Evolutionary conservation across 2,888 invertebrate genomes (phyloP), one percentile per base, ranked within the genome.

Genomic region (Blastobasis lacticolella): DNA sequence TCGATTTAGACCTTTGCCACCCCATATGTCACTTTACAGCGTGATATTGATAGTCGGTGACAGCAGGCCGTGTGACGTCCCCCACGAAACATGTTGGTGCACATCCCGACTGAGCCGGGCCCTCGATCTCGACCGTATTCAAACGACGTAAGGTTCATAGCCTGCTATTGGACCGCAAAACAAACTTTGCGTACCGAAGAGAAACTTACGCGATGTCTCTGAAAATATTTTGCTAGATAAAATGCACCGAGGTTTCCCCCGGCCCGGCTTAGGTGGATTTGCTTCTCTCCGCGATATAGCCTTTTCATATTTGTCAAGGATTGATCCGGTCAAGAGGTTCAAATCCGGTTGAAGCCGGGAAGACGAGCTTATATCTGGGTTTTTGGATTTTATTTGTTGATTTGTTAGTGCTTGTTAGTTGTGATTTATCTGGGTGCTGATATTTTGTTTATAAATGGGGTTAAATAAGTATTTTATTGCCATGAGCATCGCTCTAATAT

Each of bases 21-120:
- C 84, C 83, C 69, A 80, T 79, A 81, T 74, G 80, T 84, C 85
- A 82, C 71, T 81, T 82, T 82, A 76, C 73, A 78, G 64, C 64
- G 71, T 23, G 78, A 83, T 84, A 86, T 85, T 85, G 86, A 85
- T 85, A 85, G 85, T 74, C 79, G 81, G 73, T 79, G 85, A 85
- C 85, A 83, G 75, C 65, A 68, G 63, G 66, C 63, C 58, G 67
- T 60, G 69, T 72, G 77, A 75, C 76, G 63, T 74, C 75, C 81
- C 81, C 80, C 67, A 64, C 66, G 68, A 65, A 66, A 64, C 63
- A 51, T 49, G 23, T 23, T 23, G 23, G 23, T 23, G 23, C 23
- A 23, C 23, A 23, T 3, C 23, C 23, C 23, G 23, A 23, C 23
- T 23, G 23, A 23, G 23, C 23, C 23, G 23, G 23, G 23, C 3